Evolutionary conservation across 2,797 vertebrate genomes (phyloP).

Genomic region (Onychomys leucogaster): DNA sequence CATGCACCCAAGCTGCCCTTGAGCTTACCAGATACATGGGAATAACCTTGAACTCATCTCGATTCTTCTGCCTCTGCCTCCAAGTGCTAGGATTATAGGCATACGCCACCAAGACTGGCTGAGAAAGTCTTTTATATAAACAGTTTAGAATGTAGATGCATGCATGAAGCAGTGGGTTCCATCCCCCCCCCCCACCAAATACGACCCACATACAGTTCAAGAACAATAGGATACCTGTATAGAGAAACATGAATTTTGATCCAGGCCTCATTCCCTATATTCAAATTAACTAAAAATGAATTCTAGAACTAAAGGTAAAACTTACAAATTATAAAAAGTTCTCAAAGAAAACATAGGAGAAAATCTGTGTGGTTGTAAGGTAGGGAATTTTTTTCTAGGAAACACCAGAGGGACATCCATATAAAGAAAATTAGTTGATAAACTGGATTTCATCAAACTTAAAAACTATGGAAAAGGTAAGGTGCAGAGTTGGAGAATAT

Average conservation of each 20-base stretch:
- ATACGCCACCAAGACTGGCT: neutral
- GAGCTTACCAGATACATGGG: neutral
- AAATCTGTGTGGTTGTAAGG: neutral
- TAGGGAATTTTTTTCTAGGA: neutral
- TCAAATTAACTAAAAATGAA: conserved; percentile 40
- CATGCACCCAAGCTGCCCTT: neutral
- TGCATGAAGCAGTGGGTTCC: neutral
- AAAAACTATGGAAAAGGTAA: neutral
- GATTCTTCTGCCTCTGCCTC: neutral
- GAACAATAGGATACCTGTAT: neutral
- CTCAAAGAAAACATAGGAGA: neutral
- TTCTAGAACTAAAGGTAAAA: neutral
- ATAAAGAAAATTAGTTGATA: conserved; percentile 10
- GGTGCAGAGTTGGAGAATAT: neutral
- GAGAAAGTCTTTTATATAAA: neutral
- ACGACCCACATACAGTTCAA: neutral
- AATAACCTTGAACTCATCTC: neutral
- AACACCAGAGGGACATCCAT: neutral
- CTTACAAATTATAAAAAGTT: conserved; percentile 18
- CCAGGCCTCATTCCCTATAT: neutral
- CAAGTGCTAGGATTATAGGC: neutral
- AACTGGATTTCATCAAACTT: neutral
- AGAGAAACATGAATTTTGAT: neutral
- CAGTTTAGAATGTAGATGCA: neutral
- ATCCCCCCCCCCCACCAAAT: neutral